Evolutionary conservation across 2,113 vertebrate species (phyloP).

Genomic region (Alethe castanea): DNA sequence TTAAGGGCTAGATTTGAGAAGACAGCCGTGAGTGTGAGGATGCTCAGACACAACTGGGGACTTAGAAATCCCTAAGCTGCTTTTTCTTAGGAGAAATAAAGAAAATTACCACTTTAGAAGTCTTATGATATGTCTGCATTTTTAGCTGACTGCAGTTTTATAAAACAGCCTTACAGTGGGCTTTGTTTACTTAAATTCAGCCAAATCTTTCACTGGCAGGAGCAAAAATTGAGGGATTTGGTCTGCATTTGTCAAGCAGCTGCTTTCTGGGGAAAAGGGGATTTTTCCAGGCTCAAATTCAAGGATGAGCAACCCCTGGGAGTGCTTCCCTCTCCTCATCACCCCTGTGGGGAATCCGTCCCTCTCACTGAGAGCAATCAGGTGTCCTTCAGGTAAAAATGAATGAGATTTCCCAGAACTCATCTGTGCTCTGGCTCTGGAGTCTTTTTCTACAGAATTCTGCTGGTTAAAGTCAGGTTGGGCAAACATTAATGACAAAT

Average conservation of each 20-base stretch:
- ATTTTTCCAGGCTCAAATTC: not conserved
- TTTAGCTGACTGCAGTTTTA: not conserved
- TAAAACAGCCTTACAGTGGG: not conserved
- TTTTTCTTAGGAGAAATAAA: not conserved
- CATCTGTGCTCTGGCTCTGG: not conserved
- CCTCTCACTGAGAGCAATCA: not conserved
- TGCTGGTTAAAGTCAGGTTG: not conserved
- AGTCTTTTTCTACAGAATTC: not conserved
- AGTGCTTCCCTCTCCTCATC: not conserved
- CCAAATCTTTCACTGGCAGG: not conserved
- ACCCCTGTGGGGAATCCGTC: not conserved
- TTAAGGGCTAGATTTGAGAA: constrained; percentile 23
- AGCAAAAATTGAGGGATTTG: not conserved
- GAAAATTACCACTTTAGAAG: not conserved
- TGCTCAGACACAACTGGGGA: not conserved
- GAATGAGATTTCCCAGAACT: not conserved
- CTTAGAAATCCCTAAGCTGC: constrained; percentile 20
- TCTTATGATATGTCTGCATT: not conserved
- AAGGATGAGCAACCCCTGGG: not conserved
- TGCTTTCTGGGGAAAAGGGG: not conserved
- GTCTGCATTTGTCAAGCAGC: not conserved
- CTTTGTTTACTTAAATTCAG: not conserved
- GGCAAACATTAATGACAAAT: not conserved
- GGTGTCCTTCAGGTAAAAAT: not conserved
- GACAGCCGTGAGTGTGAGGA: not conserved